A percentile compares a stretch with the other conserved stretches of the same genome.
These are phyloP conservation scores for Psephotus haematonotus DNA, from an alignment of 2,113 vertebrate species.

Conservation along the genomic window DNA sequence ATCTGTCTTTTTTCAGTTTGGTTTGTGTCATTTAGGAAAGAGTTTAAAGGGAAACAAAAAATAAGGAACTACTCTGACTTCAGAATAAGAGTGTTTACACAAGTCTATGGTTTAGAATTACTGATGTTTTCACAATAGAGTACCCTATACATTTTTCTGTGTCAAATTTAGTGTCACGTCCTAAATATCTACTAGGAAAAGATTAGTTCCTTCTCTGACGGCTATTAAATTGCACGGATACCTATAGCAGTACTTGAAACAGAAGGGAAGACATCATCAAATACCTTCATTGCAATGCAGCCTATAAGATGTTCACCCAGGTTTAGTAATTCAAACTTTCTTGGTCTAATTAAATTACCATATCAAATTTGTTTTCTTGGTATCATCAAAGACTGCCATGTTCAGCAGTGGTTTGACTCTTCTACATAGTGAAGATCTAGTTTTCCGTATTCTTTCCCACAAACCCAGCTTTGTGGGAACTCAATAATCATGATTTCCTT, in stretches of 20 bases:
- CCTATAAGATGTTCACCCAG: not conserved
- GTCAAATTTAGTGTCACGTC: not conserved
- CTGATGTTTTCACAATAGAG: not conserved
- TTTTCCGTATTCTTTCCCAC: not conserved
- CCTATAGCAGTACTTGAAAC: not conserved
- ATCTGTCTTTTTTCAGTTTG: not conserved
- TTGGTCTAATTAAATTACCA: not conserved
- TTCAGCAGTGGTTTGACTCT: not conserved
- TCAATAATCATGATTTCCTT: not conserved
- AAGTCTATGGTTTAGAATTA: not conserved
- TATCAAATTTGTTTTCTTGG: not conserved
- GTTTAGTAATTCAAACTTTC: not conserved
- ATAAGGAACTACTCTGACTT: not conserved
- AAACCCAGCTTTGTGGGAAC: not conserved
- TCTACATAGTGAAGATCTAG: not conserved
- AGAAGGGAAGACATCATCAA: not conserved
- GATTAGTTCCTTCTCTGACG: not conserved
- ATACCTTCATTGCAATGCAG: not conserved
- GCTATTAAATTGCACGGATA: not conserved
- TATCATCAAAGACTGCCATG: not conserved
- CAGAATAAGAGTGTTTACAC: not conserved
- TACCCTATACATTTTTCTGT: not conserved
- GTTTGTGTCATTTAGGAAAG: not conserved
- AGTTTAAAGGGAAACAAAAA: not conserved
- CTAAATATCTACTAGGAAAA: not conserved